These are phyloP conservation scores for Rhabdomys dilectus DNA, from an alignment of 2,113 vertebrate species.

Conservation along the genomic window DNA sequence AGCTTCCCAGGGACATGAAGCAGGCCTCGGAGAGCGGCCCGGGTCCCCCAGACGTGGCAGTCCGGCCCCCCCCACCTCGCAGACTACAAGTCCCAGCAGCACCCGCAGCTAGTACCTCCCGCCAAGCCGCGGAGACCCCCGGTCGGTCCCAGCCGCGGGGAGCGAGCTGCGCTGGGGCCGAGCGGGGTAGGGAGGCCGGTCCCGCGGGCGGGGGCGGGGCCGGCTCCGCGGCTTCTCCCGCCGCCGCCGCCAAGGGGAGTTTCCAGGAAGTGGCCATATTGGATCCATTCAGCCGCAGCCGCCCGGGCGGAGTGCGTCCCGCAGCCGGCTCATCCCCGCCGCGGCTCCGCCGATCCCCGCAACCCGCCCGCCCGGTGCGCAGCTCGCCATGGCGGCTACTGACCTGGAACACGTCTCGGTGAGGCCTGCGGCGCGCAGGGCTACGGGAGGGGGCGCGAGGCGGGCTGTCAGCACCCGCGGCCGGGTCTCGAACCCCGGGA, in stretches of 20 bases:
- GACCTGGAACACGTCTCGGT: constrained; percentile 95
- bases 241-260: constrained; percentile 86
- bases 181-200: constrained; percentile 35
- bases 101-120: constrained; percentile 38
- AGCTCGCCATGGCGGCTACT: constrained; percentile 93
- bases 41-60: not conserved
- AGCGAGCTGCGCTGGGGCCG: not conserved
- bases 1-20: not conserved
- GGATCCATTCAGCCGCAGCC: constrained; percentile 89
- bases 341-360: constrained; percentile 59
- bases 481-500: not conserved
- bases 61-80: not conserved
- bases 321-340: constrained; percentile 80
- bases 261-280: constrained; percentile 94
- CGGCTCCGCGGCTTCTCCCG: constrained; percentile 72
- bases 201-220: constrained; percentile 65
- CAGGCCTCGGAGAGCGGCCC: not conserved
- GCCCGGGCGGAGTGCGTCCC: constrained; percentile 84
- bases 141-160: not conserved
- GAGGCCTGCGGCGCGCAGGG: constrained; percentile 41
- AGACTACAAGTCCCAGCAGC: constrained; percentile 83
- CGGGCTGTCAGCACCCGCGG: not conserved
- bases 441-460: not conserved
- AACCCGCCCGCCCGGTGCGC: constrained; percentile 55
- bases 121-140: constrained; percentile 48